Evolutionary conservation across 2,888 invertebrate genomes (phyloP).

Genomic region (Pteria penguin): DNA sequence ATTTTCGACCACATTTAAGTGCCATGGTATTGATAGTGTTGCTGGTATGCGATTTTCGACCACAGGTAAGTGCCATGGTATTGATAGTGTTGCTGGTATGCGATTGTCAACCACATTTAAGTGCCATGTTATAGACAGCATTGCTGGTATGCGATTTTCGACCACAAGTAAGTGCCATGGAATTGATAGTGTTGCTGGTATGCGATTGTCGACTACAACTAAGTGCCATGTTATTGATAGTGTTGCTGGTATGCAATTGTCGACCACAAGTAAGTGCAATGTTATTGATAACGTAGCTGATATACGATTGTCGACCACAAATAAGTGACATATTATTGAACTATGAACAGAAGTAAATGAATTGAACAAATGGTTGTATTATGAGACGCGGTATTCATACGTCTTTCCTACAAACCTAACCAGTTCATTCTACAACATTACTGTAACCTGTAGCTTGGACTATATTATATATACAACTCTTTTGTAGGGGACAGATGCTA

Average conservation of each 20-base stretch:
- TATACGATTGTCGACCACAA: too few relatives aligned
- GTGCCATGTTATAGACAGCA: slow-evolving; percentile 48
- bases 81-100: slow-evolving; percentile 61
- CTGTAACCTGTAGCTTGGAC: too few relatives aligned
- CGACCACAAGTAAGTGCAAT: neutral
- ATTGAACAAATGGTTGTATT: too few relatives aligned
- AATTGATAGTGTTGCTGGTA: too few relatives aligned
- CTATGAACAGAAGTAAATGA: too few relatives aligned
- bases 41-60: slow-evolving; percentile 56
- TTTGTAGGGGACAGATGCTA: slow-evolving; percentile 30
- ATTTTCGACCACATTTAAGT: slow-evolving; percentile 46
- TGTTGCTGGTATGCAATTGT: slow-evolving; percentile 12
- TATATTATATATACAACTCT: neutral
- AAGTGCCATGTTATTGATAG: too few relatives aligned
- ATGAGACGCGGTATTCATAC: too few relatives aligned
- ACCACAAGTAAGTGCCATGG: slow-evolving; percentile 47
- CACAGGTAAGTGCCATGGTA: slow-evolving; percentile 44
- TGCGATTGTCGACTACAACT: neutral
- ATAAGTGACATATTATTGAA: too few relatives aligned
- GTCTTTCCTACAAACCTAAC: too few relatives aligned
- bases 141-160: slow-evolving; percentile 58
- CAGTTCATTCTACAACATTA: too few relatives aligned
- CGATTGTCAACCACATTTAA: slow-evolving; percentile 47
- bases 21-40: slow-evolving; percentile 62
- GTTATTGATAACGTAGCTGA: too few relatives aligned